These are phyloP conservation scores for Petroica traversi DNA, from an alignment of 2,113 vertebrate species.

Conservation along the genomic window DNA sequence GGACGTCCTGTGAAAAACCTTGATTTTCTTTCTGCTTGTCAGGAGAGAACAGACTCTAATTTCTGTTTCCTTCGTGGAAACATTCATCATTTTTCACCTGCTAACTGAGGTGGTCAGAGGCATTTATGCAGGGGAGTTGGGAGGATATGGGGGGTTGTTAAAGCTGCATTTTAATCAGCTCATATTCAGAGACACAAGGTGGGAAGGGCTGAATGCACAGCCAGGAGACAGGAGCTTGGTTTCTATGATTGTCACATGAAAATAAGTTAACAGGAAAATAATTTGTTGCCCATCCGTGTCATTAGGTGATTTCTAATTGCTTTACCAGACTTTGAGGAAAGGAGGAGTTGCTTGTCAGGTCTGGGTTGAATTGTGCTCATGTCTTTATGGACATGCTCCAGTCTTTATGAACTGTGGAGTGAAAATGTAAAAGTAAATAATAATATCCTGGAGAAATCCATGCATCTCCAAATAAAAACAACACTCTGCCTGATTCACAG, in stretches of 20 bases:
- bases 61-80: background rate
- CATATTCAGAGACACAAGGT: background rate
- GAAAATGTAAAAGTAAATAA: background rate
- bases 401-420: background rate
- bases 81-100: background rate
- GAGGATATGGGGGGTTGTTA: background rate
- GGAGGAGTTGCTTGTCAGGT: background rate
- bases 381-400: background rate
- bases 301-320: background rate
- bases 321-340: background rate
- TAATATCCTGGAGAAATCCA: background rate
- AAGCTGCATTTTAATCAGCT: background rate
- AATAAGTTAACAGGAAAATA: background rate
- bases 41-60: background rate
- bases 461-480: background rate
- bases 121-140: background rate
- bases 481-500: background rate
- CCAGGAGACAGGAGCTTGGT: background rate
- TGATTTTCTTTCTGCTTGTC: background rate
- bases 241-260: background rate
- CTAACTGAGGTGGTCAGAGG: background rate
- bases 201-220: background rate
- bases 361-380: background rate
- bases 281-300: background rate
- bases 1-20: background rate